Base-by-base conservation (phyloP, 2,797 vertebrate species). In the Taenioides sp. region DNA sequence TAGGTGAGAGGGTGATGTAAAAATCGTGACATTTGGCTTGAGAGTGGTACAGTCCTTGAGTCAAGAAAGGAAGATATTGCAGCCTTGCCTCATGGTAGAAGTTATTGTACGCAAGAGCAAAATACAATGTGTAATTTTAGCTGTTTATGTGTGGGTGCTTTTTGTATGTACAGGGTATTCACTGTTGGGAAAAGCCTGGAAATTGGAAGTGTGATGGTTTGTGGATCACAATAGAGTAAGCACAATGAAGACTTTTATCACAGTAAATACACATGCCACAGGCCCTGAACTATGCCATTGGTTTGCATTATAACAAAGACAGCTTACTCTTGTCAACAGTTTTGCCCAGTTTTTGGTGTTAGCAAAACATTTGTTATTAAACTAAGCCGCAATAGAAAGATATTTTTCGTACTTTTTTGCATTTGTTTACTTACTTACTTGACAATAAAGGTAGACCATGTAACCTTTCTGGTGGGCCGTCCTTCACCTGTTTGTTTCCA, bases 111-210 rank as follows among this genome's bases (percentile, higher is more conserved):
- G 71, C 22, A 61, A 78, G 68, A 70, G 54, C 54, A 65, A 67
- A 75, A 74, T 65, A 80, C 77, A 87, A 84, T 67, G 71, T 76
- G 65, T 43, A 67, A 79, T 76, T 72, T 81, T 34, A 76, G 71
- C 70, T 71, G 71, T 72, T 66, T 37, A 67, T 60, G 59, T 71
- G 37, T 66, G 62, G 67, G 58, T 64, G 67, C 0, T 62, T 74
- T 79, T 82, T 80, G 75, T 76, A 63, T 22, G 61, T 59, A 49
- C 59, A 65, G 25, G 69, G 65, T 68, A 76, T 83, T 83, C 76
- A 71, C 59, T 73, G 63, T 60, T 28, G 57, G 80, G 65, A 82
- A 84, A 83, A 82, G 78, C 22, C 57, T 71, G 55, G 64, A 76
- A 83, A 85, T 77, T 76, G 80, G 69, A 84, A 82, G 82, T n/a